Evolutionary conservation across 92 coral and sea anemone species (phyloP), one percentile per base, ranked within the genome.

Genomic region (Ricordea florida): DNA sequence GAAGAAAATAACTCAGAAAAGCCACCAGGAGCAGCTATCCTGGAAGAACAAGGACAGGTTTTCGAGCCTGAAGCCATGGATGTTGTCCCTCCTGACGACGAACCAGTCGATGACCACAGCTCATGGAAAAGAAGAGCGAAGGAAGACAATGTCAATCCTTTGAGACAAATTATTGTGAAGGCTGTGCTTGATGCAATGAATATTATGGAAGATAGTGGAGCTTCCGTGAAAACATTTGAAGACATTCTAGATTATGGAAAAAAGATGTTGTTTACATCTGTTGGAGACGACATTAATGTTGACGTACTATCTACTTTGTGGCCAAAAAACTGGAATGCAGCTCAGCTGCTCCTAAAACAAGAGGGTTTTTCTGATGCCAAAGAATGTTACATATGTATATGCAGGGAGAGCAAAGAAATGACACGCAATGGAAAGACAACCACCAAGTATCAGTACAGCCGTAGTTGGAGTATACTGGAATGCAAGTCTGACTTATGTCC

Each of bases 241-340:
- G 92, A 81, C 58, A 66, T 87, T 23, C 60, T 81, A 18, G 79
- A 82, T 28, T 81, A 81, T 64, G 92, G 88, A 2, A 87, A 75
- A 62, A 76, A 34, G 11, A 58, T 80, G 57, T 62, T 46, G 15
- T 62, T 60, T 9, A 53, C 62, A 2, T 60, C 79, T 34, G 37
- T 60, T 15, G 76, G 51, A 58, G 74, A 67, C 27, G 77, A 59
- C 43, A 59, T 57, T 14, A 83, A 88, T 38, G 33, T 37, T 47
- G 89, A 88, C 38, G 53, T 88, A 25, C 49, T 88, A 13, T 27
- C 32, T 44, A 65, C 60, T 2, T 42, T 87, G 78, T 87, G 88
- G 93, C 88, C 88, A 1, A 81, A 55, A 17, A 76, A 57, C 69
- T 88, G 93, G 93, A 60, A 35, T 57, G 64, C 34, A 52, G 86